Base-by-base conservation (phyloP, 2,113 vertebrate species). In the Setophaga coronata region DNA sequence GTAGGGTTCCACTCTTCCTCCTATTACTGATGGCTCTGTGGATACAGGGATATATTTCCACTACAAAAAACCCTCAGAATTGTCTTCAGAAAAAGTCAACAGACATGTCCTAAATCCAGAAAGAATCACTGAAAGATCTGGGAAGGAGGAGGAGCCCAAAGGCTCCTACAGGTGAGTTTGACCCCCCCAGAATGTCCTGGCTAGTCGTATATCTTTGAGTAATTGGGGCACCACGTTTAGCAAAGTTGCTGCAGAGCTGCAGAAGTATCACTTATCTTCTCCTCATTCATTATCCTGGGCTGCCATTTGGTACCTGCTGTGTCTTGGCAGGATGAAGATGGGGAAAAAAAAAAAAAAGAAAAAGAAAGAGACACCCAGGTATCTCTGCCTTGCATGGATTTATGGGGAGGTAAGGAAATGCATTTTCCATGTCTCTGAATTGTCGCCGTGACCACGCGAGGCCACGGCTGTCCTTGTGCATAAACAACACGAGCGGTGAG, bases 381-480 rank as follows among this genome's bases (percentile, higher is more conserved):
- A 74, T 70, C 77, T 87, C n/a, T 91, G 88, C 62, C 72, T 78
- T 33, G 73, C 85, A n/a, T 65, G 69, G 93, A 90, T 95, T 96
- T 94, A 87, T 89, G 82, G 67, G 67, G 88, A 76, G 48, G 91
- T 38, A 87, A 76, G 83, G 81, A 91, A 96, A 97, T 53, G 80
- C 53, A 53, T 94, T 92, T 81, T 45, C 60, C 45, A 11, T 14
- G 65, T 74, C 88, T 77, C 10, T 23, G 88, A 89, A 90, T 96
- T 48, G 72, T 74, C 2, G 0, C 64, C 1, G 3, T 84, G 82
- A 74, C 87, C 90, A 80, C 1, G 54, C 1, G 10, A 82, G 91
- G 73, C 95, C 92, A 76, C 4, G 21, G 72, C 67, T 83, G 82
- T 95, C 89, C 84, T 82, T 69, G 67, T 29, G 72, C 86, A 42